Evolutionary conservation across 2,113 vertebrate genomes (phyloP).

Genomic region (Cephalopterus ornatus): DNA sequence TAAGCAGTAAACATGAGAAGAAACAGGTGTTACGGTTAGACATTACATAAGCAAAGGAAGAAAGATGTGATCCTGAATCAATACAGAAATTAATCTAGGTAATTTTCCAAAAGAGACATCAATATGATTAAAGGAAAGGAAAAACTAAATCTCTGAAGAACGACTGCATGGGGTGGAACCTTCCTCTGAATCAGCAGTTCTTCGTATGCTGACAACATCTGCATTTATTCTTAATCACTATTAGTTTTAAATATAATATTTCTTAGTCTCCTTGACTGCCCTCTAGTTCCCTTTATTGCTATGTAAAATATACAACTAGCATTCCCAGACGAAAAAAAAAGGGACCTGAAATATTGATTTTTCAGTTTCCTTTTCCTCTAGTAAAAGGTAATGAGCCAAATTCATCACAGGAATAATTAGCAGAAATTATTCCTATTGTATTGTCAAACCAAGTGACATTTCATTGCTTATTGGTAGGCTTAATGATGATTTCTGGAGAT

Average conservation of each 20-base stretch:
- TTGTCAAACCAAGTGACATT: not conserved
- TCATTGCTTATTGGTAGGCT: not conserved
- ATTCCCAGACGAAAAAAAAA: not conserved
- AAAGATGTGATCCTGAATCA: not conserved
- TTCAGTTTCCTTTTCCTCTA: conserved; percentile 20
- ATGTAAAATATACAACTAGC: not conserved
- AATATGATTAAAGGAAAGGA: not conserved
- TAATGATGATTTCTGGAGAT: conserved; percentile 14
- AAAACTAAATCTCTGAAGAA: not conserved
- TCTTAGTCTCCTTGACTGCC: not conserved
- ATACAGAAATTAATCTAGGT: not conserved
- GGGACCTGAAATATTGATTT: not conserved
- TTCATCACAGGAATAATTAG: conserved; percentile 28
- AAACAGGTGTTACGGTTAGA: not conserved
- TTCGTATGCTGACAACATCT: not conserved
- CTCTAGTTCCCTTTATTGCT: not conserved
- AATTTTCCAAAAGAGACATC: not conserved
- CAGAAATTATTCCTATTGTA: conserved; percentile 5
- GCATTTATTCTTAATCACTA: not conserved
- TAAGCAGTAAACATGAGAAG: not conserved
- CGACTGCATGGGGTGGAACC: not conserved
- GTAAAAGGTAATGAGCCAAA: conserved; percentile 3
- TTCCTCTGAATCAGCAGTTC: not conserved
- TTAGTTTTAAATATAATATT: not conserved
- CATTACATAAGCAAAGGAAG: not conserved